These are phyloP conservation scores for Holacanthella duospinosa DNA, from an alignment of 2,888 invertebrate species.

Conservation along the genomic window DNA sequence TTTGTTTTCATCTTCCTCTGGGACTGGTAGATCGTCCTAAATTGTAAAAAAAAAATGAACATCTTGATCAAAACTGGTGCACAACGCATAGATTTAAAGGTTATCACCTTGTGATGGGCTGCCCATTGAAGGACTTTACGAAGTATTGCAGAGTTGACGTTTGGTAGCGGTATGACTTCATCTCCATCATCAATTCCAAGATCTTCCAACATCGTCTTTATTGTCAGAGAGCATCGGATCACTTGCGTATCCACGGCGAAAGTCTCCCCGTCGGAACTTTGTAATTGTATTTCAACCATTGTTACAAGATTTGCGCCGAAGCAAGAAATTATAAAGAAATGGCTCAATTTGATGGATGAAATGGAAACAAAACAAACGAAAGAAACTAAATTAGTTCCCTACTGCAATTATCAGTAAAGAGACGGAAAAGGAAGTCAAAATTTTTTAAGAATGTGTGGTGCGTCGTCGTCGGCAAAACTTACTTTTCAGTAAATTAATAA, in stretches of 20 bases:
- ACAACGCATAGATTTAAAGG: constrained; percentile 1
- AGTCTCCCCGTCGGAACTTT: constrained; percentile 88
- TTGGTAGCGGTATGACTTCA: constrained; percentile 89
- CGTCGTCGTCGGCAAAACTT: too few relatives aligned
- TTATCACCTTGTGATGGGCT: constrained; percentile 62
- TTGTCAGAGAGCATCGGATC: constrained; percentile 93
- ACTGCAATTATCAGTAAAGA: too few relatives aligned
- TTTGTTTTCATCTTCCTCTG: constrained; percentile 94
- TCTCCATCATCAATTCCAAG: constrained; percentile 73
- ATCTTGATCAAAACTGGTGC: not conserved
- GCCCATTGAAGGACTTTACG: constrained; percentile 89
- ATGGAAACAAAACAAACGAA: too few relatives aligned
- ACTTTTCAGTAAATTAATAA: too few relatives aligned
- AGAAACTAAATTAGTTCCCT: too few relatives aligned
- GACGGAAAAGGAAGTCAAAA: too few relatives aligned
- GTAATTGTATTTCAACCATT: constrained; percentile 89
- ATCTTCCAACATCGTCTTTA: constrained; percentile 96
- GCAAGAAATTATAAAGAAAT: too few relatives aligned
- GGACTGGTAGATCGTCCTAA: constrained; percentile 79
- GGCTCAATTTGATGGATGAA: too few relatives aligned
- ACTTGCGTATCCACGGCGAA: constrained; percentile 95
- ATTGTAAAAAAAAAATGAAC: constrained; percentile 3
- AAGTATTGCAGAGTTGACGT: constrained; percentile 92
- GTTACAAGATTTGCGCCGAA: too few relatives aligned
- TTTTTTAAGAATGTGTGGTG: too few relatives aligned